phyloP scores from a whole-genome alignment of 2,113 vertebrate genomes.

The Dinomys branickii region DNA sequence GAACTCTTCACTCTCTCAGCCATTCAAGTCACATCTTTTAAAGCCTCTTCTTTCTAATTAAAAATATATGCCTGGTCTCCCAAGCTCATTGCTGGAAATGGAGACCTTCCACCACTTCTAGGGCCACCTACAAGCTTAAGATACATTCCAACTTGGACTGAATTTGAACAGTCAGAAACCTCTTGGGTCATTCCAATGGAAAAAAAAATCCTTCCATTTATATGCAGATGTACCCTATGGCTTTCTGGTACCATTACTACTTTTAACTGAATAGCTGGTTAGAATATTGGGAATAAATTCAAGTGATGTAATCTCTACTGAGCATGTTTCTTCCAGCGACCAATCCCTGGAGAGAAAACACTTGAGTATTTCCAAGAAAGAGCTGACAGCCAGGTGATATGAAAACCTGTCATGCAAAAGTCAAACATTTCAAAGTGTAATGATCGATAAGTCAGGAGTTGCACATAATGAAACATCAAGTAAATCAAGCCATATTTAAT shows the following conservation, averaged over 20 bases:
- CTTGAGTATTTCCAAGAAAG: not conserved
- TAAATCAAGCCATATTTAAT: not conserved
- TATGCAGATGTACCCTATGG: not conserved
- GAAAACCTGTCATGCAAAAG: not conserved
- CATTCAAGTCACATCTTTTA: not conserved
- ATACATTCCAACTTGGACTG: fast-evolving
- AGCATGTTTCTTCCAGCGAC: not conserved
- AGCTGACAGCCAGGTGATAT: not conserved
- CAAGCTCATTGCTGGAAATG: not conserved
- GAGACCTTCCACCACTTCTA: not conserved
- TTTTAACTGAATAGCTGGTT: not conserved
- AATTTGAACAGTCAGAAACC: not conserved
- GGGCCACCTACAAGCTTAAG: not conserved
- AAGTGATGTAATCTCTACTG: not conserved
- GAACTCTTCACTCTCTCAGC: not conserved
- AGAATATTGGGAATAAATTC: not conserved
- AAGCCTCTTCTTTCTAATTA: not conserved
- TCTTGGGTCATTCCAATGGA: not conserved
- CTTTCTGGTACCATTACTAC: not conserved
- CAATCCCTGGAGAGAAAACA: not conserved
- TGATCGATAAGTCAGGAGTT: not conserved
- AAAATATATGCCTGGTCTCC: not conserved
- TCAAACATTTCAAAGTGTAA: too few species aligned
- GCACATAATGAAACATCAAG: not conserved
- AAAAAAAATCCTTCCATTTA: not conserved